phyloP scores from a whole-genome alignment of 2,113 vertebrate genomes.

The Cynocephalus volans region DNA sequence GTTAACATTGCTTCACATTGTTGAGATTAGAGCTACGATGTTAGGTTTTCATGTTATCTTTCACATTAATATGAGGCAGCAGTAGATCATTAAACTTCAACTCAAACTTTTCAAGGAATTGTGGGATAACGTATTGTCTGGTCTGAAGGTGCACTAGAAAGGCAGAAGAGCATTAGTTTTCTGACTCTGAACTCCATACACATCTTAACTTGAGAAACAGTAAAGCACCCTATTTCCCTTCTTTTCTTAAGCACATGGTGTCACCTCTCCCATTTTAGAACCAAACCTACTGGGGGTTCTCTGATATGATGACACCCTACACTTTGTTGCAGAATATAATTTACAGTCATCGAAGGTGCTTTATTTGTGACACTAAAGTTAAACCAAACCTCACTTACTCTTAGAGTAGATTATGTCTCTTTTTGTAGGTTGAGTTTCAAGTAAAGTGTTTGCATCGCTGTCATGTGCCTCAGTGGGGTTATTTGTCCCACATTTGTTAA shows the following conservation, averaged over 20 bases:
- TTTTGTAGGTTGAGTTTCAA: neutral
- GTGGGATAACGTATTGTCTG: neutral
- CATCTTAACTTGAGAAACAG: neutral
- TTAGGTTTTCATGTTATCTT: neutral
- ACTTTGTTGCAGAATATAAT: slow-evolving; percentile 19
- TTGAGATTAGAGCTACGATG: neutral
- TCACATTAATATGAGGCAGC: neutral
- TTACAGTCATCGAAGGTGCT: neutral
- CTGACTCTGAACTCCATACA: neutral
- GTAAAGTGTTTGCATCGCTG: slow-evolving; percentile 1
- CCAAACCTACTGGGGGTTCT: neutral
- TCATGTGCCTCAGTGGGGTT: slow-evolving; percentile 53
- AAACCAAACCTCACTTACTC: slow-evolving; percentile 40
- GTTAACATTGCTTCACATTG: neutral
- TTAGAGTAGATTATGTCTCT: neutral
- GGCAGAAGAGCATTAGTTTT: neutral
- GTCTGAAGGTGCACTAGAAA: neutral
- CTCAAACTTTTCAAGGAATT: neutral
- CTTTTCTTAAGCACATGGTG: neutral
- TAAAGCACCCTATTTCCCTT: neutral
- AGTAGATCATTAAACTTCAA: neutral
- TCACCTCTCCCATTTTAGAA: neutral
- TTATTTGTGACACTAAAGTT: neutral
- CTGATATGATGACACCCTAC: neutral
- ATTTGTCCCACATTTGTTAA: slow-evolving; percentile 68